A percentile compares a stretch with the other conserved stretches of the same genome.
Conservation (phyloP, 1,140 invertebrate genomes). For the Asbolus verrucosus region DNA sequence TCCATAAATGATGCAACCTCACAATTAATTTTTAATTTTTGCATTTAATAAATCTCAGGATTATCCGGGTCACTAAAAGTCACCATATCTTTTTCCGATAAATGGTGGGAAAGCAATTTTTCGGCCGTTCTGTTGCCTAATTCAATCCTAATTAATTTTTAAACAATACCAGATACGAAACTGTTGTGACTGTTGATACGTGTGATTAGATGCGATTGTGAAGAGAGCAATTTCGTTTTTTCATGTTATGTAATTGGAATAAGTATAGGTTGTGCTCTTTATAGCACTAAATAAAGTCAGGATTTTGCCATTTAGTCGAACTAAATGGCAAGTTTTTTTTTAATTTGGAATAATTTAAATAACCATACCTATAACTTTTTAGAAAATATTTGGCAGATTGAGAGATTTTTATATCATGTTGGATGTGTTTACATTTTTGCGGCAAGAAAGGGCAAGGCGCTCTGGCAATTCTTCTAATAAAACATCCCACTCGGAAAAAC, state of each 20-base stretch:
- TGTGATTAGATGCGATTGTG: conserved; percentile 2
- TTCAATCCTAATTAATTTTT: conserved; percentile 15
- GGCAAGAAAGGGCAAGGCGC: no score
- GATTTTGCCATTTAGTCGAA: conserved; percentile 20
- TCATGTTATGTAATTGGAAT: conserved; percentile 22
- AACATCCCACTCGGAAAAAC: conserved; percentile 8
- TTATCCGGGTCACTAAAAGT: conserved; percentile 16
- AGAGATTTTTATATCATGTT: background rate
- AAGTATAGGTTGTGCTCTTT: conserved; percentile 13
- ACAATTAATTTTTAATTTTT: conserved; percentile 17
- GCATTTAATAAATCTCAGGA: conserved; percentile 16
- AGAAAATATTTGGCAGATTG: background rate
- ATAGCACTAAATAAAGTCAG: conserved; percentile 18
- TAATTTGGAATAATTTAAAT: conserved; percentile 11
- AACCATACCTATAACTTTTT: background rate
- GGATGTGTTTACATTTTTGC: background rate
- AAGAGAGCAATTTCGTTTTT: conserved; percentile 16
- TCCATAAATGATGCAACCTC: conserved; percentile 4
- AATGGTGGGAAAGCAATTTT: conserved; percentile 17
- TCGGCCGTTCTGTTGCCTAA: background rate
- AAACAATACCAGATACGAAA: background rate
- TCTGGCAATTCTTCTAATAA: no score
- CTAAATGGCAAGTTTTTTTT: no score
- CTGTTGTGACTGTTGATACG: background rate
- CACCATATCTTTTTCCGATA: background rate